Evolutionary conservation across 2,113 vertebrate genomes (phyloP).

Genomic region (Silurus glanis): DNA sequence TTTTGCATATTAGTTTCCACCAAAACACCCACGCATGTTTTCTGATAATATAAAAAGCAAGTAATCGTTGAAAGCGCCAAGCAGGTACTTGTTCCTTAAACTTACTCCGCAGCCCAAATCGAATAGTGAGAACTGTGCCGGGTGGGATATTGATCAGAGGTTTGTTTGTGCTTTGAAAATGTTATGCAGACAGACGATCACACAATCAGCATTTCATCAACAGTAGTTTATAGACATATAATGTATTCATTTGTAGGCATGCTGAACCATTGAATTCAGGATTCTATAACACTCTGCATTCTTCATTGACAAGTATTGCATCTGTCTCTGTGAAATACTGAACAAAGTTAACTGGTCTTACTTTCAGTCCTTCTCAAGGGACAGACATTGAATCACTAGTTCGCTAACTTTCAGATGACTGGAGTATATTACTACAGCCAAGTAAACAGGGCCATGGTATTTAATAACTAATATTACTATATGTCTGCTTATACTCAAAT

Average conservation of each 20-base stretch:
- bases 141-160: constrained; percentile 28
- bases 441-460: not conserved
- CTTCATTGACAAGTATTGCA: not conserved
- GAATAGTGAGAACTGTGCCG: not conserved
- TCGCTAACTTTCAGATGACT: constrained; percentile 1
- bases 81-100: not conserved
- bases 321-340: not conserved
- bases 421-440: not conserved
- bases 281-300: not conserved
- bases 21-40: not conserved
- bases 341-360: constrained; percentile 7
- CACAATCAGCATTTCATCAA: constrained; percentile 21
- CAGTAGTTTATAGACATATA: constrained; percentile 18
- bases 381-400: constrained; percentile 12
- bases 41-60: not conserved
- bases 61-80: not conserved
- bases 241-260: constrained; percentile 26
- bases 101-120: not conserved
- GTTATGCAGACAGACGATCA: not conserved
- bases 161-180: constrained; percentile 5
- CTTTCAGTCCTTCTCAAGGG: not conserved
- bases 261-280: not conserved
- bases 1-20: not conserved
- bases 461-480: constrained; percentile 11
- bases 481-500: not conserved